A percentile compares a stretch with the other conserved stretches of the same genome.
phyloP scores from a whole-genome alignment of 2,888 invertebrate species.

The Scaptomyza parva region DNA sequence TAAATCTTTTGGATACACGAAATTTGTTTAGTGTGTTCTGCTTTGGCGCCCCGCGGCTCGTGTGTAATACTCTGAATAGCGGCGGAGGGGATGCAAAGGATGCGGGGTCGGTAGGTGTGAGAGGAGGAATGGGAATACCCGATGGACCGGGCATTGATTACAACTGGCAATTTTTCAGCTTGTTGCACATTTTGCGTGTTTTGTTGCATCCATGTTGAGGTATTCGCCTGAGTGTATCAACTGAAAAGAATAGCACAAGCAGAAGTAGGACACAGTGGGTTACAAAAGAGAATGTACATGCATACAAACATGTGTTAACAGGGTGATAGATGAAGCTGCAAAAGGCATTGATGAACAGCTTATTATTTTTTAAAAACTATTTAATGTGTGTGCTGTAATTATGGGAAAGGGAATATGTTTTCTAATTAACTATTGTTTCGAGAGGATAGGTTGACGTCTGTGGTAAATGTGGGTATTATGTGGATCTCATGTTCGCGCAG shows the following conservation, averaged over 20 bases:
- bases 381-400: neutral
- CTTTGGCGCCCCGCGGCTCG: constrained; percentile 41
- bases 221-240: constrained; percentile 3
- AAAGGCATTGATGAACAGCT: neutral
- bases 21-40: constrained; percentile 67
- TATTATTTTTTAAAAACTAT: neutral
- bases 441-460: no score
- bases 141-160: constrained; percentile 65
- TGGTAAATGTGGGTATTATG: no score
- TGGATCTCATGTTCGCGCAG: no score
- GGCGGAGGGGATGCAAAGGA: neutral
- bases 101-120: neutral
- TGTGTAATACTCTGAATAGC: constrained; percentile 1
- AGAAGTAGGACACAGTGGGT: constrained; percentile 1
- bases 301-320: neutral
- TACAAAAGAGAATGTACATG: neutral
- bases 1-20: constrained; percentile 69
- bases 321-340: neutral
- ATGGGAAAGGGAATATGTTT: neutral
- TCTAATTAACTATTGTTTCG: no score
- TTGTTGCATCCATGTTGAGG: constrained; percentile 42
- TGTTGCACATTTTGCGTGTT: constrained; percentile 65
- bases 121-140: constrained; percentile 10
- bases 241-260: neutral
- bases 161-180: constrained; percentile 71